Evolutionary conservation across 2,113 vertebrate genomes (phyloP), one percentile per base, ranked within the genome.

Genomic region (Cololabis saira): DNA sequence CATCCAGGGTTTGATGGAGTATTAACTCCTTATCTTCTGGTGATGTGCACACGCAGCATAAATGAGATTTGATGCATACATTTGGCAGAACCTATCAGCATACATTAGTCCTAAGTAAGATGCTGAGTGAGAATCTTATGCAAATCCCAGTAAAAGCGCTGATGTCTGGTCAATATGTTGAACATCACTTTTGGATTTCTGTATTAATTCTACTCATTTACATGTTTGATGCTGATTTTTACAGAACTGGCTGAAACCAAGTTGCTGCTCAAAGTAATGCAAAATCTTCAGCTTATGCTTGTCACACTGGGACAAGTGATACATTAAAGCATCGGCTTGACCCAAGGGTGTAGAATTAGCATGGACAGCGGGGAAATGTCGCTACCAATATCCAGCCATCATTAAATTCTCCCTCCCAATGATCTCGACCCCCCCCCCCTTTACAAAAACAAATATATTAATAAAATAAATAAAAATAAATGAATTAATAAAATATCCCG

Each of bases 61-160:
- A 52, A 12, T 42, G 12, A 78, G 75, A 84, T 89, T 61, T 75
- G 76, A 82, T 84, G 64, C 71, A 48, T 24, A 19, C 65, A 19
- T 67, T 41, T 14, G 27, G 24, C 59, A 54, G 33, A 80, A 80
- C 52, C 37, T 44, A 16, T 71, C 71, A 64, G 65, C 19, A 33
- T 53, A 47, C 6, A 54, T 64, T 24, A 11, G 48, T 49, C 0
- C 16, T 42, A 65, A 84, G 65, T 61, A 19, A 78, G 80, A 74
- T 54, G 55, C 59, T 18, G 58, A 74, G 54, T 2, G 40, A 63
- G 67, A 58, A 61, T 78, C 24, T 74, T 81, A 82, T 80, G 75
- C 57, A 89, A 89, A 90, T 84, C 80, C 67, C 56, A 3, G 51
- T 66, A 66, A 66, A 87, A 77, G 72, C 37, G 60, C 56, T 44